A percentile compares a stretch with the other conserved stretches of the same genome.
Evolutionary conservation across 2,113 vertebrate species (phyloP).

Genomic region (Mugil cephalus): DNA sequence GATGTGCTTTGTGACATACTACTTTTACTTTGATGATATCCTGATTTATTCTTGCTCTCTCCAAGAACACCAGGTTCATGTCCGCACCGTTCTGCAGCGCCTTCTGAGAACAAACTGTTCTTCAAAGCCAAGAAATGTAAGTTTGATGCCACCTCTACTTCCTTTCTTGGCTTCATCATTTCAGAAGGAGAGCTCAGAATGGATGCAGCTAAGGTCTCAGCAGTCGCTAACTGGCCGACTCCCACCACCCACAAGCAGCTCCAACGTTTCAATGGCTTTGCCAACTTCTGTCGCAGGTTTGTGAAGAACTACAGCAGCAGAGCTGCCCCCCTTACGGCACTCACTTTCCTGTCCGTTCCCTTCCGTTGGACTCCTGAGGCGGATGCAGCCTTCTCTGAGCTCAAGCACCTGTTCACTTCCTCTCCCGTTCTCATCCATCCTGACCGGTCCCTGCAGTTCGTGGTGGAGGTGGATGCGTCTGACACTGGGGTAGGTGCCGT

Average conservation of each 20-base stretch:
- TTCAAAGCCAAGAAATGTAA: not conserved
- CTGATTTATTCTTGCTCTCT: not conserved
- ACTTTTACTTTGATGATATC: not conserved
- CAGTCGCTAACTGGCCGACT: not conserved
- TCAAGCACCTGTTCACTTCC: not conserved
- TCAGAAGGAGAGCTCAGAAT: not conserved
- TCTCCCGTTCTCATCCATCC: not conserved
- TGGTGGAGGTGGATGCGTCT: not conserved
- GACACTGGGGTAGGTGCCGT: not conserved
- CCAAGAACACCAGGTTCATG: not conserved
- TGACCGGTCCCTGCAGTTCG: not conserved
- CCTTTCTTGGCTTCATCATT: not conserved
- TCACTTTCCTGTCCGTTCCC: not conserved
- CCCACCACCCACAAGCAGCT: not conserved
- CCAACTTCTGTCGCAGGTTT: not conserved
- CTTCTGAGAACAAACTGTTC: not conserved
- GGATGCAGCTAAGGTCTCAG: not conserved
- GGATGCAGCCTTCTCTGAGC: fast-evolving
- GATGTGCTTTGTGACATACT: not conserved
- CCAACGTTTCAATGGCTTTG: not conserved
- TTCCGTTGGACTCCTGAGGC: not conserved
- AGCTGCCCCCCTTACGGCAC: not conserved
- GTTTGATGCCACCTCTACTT: not conserved
- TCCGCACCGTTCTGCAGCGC: not conserved
- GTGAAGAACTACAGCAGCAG: not conserved